Conservation (phyloP, 2,797 vertebrate genomes). For the Pipistrellus nathusii region DNA sequence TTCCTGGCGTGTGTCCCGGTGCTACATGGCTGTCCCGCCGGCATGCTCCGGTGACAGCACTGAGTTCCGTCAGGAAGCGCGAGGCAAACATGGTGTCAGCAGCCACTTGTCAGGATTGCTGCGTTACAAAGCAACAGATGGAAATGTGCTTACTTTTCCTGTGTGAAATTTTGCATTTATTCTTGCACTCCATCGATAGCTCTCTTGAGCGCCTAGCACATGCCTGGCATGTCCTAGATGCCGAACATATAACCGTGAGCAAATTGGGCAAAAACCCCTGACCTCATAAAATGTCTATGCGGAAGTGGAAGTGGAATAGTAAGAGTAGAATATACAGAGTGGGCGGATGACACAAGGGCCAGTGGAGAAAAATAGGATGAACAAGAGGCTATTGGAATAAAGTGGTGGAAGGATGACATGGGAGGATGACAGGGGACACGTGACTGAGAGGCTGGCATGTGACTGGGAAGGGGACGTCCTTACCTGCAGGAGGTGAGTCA, state of each 20-base stretch:
- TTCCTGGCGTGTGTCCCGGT: not conserved
- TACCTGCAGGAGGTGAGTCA: too few relatives aligned
- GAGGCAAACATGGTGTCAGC: not conserved
- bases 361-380: not conserved
- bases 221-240: not conserved
- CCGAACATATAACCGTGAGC: not conserved
- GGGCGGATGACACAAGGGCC: not conserved
- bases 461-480: not conserved
- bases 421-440: not conserved
- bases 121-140: not conserved
- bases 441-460: not conserved
- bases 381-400: not conserved
- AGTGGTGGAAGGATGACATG: rapidly evolving
- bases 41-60: not conserved
- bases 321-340: not conserved
- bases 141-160: not conserved
- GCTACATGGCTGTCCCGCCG: not conserved
- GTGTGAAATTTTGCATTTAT: not conserved
- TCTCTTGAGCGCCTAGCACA: not conserved
- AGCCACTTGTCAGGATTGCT: not conserved
- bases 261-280: not conserved
- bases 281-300: not conserved
- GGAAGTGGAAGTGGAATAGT: not conserved
- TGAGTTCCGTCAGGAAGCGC: not conserved
- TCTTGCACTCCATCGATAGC: not conserved